A percentile compares a stretch with the other conserved stretches of the same genome.
These are phyloP conservation scores for Glossosoma conforme DNA, from an alignment of 1,140 invertebrate species.

Conservation along the genomic window DNA sequence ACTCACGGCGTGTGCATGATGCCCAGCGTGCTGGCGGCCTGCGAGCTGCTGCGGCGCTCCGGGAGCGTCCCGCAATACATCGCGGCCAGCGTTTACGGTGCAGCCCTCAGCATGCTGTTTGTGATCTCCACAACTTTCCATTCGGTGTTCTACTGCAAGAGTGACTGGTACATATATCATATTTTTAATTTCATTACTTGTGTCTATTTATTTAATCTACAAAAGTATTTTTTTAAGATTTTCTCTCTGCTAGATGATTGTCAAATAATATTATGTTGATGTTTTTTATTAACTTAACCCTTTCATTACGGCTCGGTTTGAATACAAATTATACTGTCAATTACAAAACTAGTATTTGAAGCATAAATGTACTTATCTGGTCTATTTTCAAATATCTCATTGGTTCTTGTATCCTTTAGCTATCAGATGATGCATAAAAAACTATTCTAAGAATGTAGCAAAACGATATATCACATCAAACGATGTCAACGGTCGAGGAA, in stretches of 20 bases:
- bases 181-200: constrained; percentile 13
- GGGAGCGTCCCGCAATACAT: constrained; percentile 67
- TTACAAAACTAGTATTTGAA: too few species aligned
- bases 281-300: too few species aligned
- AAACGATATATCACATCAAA: too few species aligned
- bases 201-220: too few species aligned
- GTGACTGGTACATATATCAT: constrained; percentile 57
- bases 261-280: neutral
- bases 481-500: too few species aligned
- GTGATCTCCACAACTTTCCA: constrained; percentile 89
- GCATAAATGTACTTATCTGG: too few species aligned
- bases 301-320: too few species aligned
- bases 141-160: constrained; percentile 72
- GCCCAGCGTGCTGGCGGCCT: constrained; percentile 70
- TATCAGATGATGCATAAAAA: too few species aligned
- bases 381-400: too few species aligned
- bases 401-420: too few species aligned
- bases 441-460: too few species aligned
- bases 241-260: neutral
- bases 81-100: constrained; percentile 80
- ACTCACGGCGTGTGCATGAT: constrained; percentile 85
- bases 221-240: neutral
- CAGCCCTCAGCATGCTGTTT: constrained; percentile 80
- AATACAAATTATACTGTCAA: too few species aligned
- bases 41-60: constrained; percentile 70